A percentile compares a stretch with the other conserved stretches of the same genome.
phyloP scores from a whole-genome alignment of 1,140 invertebrate species.

The Drosophila auraria region DNA sequence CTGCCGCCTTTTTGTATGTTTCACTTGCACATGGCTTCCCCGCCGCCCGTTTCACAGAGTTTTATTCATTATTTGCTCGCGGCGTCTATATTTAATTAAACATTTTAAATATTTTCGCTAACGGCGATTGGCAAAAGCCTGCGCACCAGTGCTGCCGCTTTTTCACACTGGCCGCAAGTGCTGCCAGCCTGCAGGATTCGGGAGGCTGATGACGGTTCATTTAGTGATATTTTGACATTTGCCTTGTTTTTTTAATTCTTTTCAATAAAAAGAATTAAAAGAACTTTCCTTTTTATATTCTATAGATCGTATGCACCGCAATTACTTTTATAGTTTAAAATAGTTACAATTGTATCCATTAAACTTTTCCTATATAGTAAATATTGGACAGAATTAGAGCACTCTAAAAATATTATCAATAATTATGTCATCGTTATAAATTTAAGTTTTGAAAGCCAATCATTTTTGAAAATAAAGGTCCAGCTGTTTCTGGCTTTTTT shows the following conservation, averaged over 20 bases:
- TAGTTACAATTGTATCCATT: too few relatives aligned
- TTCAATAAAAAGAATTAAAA: too few relatives aligned
- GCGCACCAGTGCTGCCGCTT: conserved; percentile 24
- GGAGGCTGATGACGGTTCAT: background rate
- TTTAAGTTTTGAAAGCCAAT: background rate
- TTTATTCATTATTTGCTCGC: conserved; percentile 30
- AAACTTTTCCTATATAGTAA: too few relatives aligned
- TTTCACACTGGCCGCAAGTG: too few relatives aligned
- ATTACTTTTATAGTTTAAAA: too few relatives aligned
- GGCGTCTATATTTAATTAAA: conserved; percentile 23
- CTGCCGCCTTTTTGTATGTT: conserved; percentile 1
- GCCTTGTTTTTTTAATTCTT: background rate
- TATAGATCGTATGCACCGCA: too few relatives aligned
- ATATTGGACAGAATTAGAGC: too few relatives aligned
- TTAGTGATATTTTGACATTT: background rate
- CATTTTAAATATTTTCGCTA: conserved; percentile 30
- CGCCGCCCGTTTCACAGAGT: conserved; percentile 26
- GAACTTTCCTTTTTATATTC: too few relatives aligned
- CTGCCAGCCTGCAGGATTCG: conserved; percentile 6
- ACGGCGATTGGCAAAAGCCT: conserved; percentile 14
- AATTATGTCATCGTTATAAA: too few relatives aligned
- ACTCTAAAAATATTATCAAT: too few relatives aligned
- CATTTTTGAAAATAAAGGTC: background rate
- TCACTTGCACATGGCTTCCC: conserved; percentile 33
- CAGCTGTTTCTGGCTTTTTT: background rate